Base-by-base conservation (phyloP, 2,797 vertebrate species). In the Sebastes aleutianus region DNA sequence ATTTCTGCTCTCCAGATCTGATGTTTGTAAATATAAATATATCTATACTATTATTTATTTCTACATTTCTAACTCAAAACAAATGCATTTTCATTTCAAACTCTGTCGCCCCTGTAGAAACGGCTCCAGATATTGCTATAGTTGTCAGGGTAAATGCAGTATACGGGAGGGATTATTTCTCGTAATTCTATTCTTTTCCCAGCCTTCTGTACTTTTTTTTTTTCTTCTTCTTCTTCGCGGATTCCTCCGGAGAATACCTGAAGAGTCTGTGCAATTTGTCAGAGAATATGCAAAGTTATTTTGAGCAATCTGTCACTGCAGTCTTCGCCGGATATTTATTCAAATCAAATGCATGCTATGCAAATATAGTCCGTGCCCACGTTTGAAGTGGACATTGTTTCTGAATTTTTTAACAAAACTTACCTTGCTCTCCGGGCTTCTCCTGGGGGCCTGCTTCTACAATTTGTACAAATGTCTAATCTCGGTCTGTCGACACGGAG, bases 161-260 rank as follows among this genome's bases (percentile, higher is more conserved):
- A 50, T 50, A 85, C 5, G 13, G 63, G 76, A 86, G 73, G 70
- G 70, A 87, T 82, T 78, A 74, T 84, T 86, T 88, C 73, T 80
- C 87, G 39, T 84, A 83, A 85, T 83, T 91, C 69, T 80, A 61
- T 90, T 88, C 82, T 82, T 86, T 54, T 78, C 87, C 76, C 78
- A 86, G 80, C 69, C 79, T 89, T 93, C 93, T 91, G 84, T 93
- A 89, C 78, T 91, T 89, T 67, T 88, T 86, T 54, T 87, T 83
- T 43, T 43, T 43, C 3, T 36, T 68, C 68, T 43, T 79, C 18
- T 50, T 50, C 47, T 50, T 70, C 71, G 47, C 64, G 50, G 80
- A 85, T 80, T 92, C 79, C 87, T 90, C 81, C 32, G n/a, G 78
- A 77, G 83, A 82, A 80, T 89, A 92, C 84, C 87, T 86, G 80